Evolutionary conservation across 2,797 vertebrate genomes (phyloP).

Genomic region (Spondyliosoma cantharus): DNA sequence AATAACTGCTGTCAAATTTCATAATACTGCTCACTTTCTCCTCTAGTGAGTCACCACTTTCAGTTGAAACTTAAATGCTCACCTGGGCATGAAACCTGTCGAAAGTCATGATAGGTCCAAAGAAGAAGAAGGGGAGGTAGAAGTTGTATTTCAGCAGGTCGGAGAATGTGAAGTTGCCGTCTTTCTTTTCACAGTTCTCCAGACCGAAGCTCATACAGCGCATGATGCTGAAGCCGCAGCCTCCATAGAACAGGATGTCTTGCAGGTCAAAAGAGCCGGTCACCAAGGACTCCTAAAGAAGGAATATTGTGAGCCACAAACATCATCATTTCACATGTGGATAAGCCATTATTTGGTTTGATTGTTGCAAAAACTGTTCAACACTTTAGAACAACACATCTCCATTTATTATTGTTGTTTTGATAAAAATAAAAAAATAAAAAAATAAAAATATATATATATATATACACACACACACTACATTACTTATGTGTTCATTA

Average conservation of each 20-base stretch:
- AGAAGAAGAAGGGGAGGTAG: slow-evolving; percentile 99
- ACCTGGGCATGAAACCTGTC: slow-evolving; percentile 94
- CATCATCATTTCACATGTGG: neutral
- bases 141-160: slow-evolving; percentile 98
- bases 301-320: slow-evolving; percentile 32
- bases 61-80: slow-evolving; percentile 38
- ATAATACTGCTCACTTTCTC: neutral
- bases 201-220: slow-evolving; percentile 96
- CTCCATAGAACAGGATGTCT: slow-evolving; percentile 95
- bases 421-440: too few relatives aligned
- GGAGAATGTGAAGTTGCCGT: slow-evolving; percentile 89
- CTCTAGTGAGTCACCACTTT: neutral
- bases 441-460: too few relatives aligned
- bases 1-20: slow-evolving; percentile 6
- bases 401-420: neutral
- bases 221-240: slow-evolving; percentile 92
- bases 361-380: neutral
- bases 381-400: neutral
- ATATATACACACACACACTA: too few relatives aligned
- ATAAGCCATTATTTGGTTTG: neutral
- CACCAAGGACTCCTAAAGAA: slow-evolving; percentile 88
- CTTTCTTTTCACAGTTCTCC: slow-evolving; percentile 90
- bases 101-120: slow-evolving; percentile 97
- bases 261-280: slow-evolving; percentile 92
- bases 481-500: neutral